Evolutionary conservation across 2,797 vertebrate genomes (phyloP), one percentile per base, ranked within the genome.

Genomic region (Dryobates pubescens): DNA sequence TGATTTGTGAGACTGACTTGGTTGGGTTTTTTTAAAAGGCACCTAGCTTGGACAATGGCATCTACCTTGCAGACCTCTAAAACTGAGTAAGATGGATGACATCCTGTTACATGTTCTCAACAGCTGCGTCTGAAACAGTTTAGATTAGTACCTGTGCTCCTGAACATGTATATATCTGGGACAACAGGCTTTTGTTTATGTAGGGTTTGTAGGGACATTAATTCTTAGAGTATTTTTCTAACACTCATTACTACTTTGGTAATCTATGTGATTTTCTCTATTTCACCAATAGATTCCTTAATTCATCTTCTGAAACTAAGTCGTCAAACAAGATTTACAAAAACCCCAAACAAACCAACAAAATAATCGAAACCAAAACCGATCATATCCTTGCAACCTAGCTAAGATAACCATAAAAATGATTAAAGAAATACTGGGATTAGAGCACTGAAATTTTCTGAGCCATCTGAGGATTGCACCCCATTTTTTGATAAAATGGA

Each of bases 401-500:
- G 3, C 7, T 59, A 26, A 7, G 73, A 59, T 36, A 89, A 38
- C 3, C 10, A 19, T 82, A 41, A 70, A 29, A 49, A 56, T 18
- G 4, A 65, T 63, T 67, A 13, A 59, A 29, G 38, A 82, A 85
- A 82, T 24, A 47, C 13, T 85, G 64, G 75, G 51, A 89, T 70
- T 59, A 87, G 4, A 75, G 4, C 5, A 58, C 10, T 59, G 12
- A 30, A 82, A 90, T 47, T 93, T 92, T 65, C 57, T 85, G 34
- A 88, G 82, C 51, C 77, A 32, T 77, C 86, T 86, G 58, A 95
- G 72, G 90, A 88, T 73, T 91, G 27, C 4, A 3, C 61, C 89
- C 54, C 34, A 71, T 80, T 92, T 94, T 94, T 92, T 45, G 92
- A 89, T 89, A 91, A 92, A 82, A 73, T 1, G 91, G 51, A 41